A percentile compares a stretch with the other conserved stretches of the same genome.
phyloP scores from a whole-genome alignment of 1,140 invertebrate genomes.

The Brachionus paranguensis region DNA sequence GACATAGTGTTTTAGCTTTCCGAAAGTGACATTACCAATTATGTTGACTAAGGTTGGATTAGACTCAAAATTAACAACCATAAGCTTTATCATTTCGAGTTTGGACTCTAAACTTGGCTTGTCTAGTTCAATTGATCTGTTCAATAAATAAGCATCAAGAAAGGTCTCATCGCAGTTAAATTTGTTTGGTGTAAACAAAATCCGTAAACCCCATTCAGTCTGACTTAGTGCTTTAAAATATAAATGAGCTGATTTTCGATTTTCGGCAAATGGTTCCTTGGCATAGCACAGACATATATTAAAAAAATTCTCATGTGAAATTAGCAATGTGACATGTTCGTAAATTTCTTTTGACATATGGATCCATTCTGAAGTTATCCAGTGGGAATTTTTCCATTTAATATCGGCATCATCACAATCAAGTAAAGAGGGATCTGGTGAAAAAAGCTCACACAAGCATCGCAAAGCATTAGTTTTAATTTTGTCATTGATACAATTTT shows the following conservation, averaged over 20 bases:
- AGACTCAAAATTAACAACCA: neutral
- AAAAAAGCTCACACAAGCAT: neutral
- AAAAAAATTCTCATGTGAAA: slow-evolving; percentile 22
- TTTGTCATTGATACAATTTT: neutral
- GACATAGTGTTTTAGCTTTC: slow-evolving; percentile 2
- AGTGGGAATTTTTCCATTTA: slow-evolving; percentile 19
- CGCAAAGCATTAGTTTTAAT: neutral
- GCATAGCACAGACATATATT: slow-evolving; percentile 1
- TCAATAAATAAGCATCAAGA: slow-evolving; percentile 5
- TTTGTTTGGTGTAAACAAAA: slow-evolving; percentile 18
- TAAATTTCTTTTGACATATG: neutral
- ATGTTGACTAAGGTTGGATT: neutral
- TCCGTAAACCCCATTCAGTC: neutral
- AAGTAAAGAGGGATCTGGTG: neutral
- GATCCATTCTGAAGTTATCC: slow-evolving; percentile 7
- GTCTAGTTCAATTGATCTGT: slow-evolving; percentile 8
- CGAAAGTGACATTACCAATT: neutral
- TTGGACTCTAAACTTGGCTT: slow-evolving; percentile 17
- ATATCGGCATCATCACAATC: neutral
- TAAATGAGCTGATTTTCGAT: slow-evolving; percentile 12
- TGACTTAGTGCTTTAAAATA: slow-evolving; percentile 17
- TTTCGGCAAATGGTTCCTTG: slow-evolving; percentile 21
- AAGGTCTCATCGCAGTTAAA: slow-evolving; percentile 11
- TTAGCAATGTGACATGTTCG: neutral
- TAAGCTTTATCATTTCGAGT: slow-evolving; percentile 7